Conservation (phyloP, 2,113 vertebrate genomes). For the Perognathus longimembris region DNA sequence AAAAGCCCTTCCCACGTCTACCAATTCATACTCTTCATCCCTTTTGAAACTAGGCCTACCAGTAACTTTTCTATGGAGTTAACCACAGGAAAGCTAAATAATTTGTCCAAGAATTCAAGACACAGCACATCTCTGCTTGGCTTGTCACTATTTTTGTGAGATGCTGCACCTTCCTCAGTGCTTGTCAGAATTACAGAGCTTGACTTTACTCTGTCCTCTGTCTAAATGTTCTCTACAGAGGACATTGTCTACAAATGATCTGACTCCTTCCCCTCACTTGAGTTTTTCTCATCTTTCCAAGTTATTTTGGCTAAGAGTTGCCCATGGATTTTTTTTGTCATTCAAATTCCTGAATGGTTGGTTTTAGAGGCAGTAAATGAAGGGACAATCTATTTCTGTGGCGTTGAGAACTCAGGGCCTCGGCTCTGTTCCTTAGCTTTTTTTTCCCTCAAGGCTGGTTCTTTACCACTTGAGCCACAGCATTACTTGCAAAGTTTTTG, state of each 20-base stretch:
- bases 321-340: neutral
- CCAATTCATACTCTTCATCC: neutral
- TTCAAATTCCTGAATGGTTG: neutral
- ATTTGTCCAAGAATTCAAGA: slow-evolving; percentile 1
- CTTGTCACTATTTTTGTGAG: neutral
- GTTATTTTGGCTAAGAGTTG: neutral
- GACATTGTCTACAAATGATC: neutral
- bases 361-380: neutral
- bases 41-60: neutral
- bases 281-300: neutral
- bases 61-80: neutral
- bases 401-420: too few relatives aligned
- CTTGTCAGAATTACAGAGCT: neutral
- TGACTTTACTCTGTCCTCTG: neutral
- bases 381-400: neutral
- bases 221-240: neutral
- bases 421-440: too few relatives aligned
- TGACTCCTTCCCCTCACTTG: neutral
- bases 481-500: too few relatives aligned
- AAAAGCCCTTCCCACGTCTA: neutral
- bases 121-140: neutral
- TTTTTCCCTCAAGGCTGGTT: too few relatives aligned
- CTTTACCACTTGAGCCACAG: too few relatives aligned
- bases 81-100: neutral
- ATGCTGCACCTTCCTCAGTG: neutral